phyloP scores from a whole-genome alignment of 2,113 vertebrate genomes.

The Seriola aureovittata region DNA sequence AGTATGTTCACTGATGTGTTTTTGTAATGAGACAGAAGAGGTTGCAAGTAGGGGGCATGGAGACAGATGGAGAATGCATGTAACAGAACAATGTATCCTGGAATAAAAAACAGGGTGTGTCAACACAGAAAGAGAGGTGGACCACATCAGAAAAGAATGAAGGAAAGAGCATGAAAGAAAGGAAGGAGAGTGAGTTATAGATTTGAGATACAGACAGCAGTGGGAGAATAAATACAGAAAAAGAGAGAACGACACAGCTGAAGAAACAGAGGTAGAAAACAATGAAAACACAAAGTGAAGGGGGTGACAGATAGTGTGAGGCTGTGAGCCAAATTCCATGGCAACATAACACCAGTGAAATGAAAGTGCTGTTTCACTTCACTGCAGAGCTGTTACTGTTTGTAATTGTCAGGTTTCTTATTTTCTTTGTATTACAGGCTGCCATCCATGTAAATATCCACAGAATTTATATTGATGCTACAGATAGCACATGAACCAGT shows the following conservation, averaged over 20 bases:
- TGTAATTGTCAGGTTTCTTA: constrained; percentile 17
- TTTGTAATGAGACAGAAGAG: constrained; percentile 41
- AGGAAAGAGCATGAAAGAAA: background rate
- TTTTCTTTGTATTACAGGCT: constrained; percentile 20
- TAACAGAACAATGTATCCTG: constrained; percentile 37
- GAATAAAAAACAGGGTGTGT: background rate
- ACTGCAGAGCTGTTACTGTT: background rate
- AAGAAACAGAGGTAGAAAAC: background rate
- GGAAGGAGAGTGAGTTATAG: background rate
- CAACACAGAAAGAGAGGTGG: background rate
- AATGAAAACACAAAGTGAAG: constrained; percentile 28
- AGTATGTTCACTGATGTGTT: constrained; percentile 55
- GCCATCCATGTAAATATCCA: background rate
- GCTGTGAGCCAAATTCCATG: constrained; percentile 44
- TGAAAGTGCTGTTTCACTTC: constrained; percentile 15
- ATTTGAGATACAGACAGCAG: constrained; percentile 20
- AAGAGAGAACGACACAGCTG: background rate
- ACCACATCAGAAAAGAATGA: background rate
- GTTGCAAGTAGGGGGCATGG: constrained; percentile 36
- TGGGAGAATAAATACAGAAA: background rate
- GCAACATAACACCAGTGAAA: constrained; percentile 34
- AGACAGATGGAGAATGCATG: constrained; percentile 68
- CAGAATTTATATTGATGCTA: background rate
- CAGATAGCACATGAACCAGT: background rate
- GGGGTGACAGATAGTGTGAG: constrained; percentile 27